Conservation (phyloP, 2,888 invertebrate species). For the Lepetodrilus schrolli region DNA sequence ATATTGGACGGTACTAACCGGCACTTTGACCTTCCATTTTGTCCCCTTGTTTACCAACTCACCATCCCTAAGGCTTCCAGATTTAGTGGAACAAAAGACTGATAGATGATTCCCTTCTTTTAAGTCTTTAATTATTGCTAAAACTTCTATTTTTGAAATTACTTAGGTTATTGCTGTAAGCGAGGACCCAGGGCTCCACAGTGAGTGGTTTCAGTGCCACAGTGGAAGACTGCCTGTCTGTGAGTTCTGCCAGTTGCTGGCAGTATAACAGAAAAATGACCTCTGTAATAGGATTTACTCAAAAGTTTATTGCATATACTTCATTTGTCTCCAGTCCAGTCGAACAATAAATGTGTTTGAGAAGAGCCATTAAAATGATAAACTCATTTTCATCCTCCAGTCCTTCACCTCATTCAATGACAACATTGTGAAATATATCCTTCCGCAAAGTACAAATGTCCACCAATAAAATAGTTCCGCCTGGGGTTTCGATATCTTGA, state of each 20-base stretch:
- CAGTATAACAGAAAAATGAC: not conserved
- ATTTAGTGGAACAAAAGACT: too few species aligned
- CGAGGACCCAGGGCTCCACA: not conserved
- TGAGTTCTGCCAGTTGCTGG: not conserved
- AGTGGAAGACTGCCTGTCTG: not conserved
- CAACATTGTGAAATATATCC: not conserved
- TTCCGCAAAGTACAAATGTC: not conserved
- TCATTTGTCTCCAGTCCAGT: slow-evolving; percentile 18
- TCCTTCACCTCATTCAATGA: not conserved
- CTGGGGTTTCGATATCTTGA: not conserved
- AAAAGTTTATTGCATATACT: slow-evolving; percentile 12
- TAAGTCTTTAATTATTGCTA: not conserved
- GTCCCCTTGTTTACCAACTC: too few species aligned
- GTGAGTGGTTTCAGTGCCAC: too few species aligned
- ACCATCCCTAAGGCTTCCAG: too few species aligned
- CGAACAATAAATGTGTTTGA: slow-evolving; percentile 22
- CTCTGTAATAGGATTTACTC: not conserved
- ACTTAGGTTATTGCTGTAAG: not conserved
- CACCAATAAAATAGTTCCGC: slow-evolving; percentile 16
- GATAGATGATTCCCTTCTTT: not conserved
- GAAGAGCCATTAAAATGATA: slow-evolving; percentile 16
- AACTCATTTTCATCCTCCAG: not conserved
- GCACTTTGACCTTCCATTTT: too few species aligned
- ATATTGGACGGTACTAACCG: too few species aligned
- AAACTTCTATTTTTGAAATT: not conserved